Evolutionary conservation across 2,888 invertebrate species (phyloP), one percentile per base, ranked within the genome.

Genomic region (Morpho deidamia): DNA sequence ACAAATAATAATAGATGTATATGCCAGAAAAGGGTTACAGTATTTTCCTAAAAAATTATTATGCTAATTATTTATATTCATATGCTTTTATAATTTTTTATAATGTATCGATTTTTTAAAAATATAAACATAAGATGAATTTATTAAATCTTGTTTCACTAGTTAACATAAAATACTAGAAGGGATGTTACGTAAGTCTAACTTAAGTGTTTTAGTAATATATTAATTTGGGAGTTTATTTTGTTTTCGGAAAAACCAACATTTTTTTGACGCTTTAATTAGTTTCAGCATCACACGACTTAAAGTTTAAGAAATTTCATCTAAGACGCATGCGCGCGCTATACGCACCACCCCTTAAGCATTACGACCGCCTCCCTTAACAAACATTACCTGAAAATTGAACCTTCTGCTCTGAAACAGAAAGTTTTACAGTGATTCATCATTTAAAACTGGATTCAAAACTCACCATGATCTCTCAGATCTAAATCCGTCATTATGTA

Each of bases 261-360:
- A 39, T 38, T 42, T 37, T 43, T 39, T 14, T 14, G 14, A 39
- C 44, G 14, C 14, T 53, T 44, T 44, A 44, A 44, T 53, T 43
- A 44, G 44, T 44, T 44, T 46, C 33, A 34, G 40, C 11, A 11
- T 44, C 41, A 44, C 51, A 44, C 51, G 34, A 49, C n/a, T 56
- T 45, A 68, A 76, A 83, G 71, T 81, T 83, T 67, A 53, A 60
- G 69, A 73, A 81, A 74, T 82, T 80, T 71, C 63, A 71, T 70
- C 76, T 80, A 76, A 73, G 75, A 84, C 90, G 90, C 90, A 86
- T 88, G 90, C 90, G 90, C 85, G 78, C 63, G 55, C 69, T 76
- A 77, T 80, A 82, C 85, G 89, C 87, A 77, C 88, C 90, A 89
- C 90, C 90, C 90, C 87, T 87, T 66, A 68, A 83, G 78, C 80